Base-by-base conservation (phyloP, 2,888 invertebrate genomes). In the Lithophane semibrunnea region DNA sequence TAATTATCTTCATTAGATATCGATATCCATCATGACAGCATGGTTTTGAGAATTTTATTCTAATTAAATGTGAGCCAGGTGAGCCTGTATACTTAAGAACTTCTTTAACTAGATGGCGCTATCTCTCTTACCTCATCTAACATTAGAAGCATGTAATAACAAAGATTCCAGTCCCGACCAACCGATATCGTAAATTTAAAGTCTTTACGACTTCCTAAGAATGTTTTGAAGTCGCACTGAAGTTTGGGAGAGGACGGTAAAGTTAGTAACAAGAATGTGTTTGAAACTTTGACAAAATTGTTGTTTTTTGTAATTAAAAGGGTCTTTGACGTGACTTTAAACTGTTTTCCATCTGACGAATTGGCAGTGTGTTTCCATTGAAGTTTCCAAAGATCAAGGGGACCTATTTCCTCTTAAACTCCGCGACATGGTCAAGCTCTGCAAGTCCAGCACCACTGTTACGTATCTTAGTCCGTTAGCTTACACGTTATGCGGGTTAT, bases 171-270 rank as follows among this genome's bases (percentile, higher is more conserved):
- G 10, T 7, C 69, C 37, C 69, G 37, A 16, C 13, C 72, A 29
- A 13, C 4, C n/a, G 37, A 70, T 70, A 60, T 68, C 72, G 72
- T 70, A 73, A 75, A 75, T 73, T 75, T 75, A 18, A 75, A 75
- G 75, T 73, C 75, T 16, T 75, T 54, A 63, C 73, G 75, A 54
- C 75, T 75, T 63, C 18, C 73, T 44, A 75, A 73, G 75, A 73
- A 75, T 75, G 75, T 74, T 73, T 73, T 47, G 54, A 72, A 75
- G 75, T 75, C 63, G 44, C 75, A 52, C 44, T 54, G 63, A 63
- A 75, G 44, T 75, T 68, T 63, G n/a, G 21, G 24, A 37, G 21
- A 10, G 37, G 60, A 54, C 52, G 71, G 37, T 16, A 37, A 49
- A 74, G 58, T 74, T 74, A 4, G 4, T n/a, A 1, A 16, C 72